A percentile compares a stretch with the other conserved stretches of the same genome.
phyloP scores from a whole-genome alignment of 2,113 vertebrate species.

The Apteryx owenii region DNA sequence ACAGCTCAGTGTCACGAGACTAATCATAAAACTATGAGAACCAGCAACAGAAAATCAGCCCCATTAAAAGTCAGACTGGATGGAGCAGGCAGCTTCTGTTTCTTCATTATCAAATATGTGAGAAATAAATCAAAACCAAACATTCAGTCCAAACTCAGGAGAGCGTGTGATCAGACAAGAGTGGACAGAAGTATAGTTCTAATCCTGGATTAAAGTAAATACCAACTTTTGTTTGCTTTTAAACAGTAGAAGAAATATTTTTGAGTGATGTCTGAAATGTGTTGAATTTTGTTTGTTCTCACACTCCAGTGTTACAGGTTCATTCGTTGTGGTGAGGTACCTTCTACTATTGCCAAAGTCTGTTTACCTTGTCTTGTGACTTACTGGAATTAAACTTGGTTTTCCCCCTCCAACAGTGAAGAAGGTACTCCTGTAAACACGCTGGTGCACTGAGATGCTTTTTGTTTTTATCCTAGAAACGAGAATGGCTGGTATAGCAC shows the following conservation, averaged over 20 bases:
- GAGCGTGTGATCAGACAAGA: not conserved
- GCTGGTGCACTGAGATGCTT: not conserved
- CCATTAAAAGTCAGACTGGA: not conserved
- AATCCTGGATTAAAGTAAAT: not conserved
- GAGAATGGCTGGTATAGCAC: not conserved
- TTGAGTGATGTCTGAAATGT: not conserved
- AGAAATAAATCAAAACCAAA: not conserved
- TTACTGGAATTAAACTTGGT: not conserved
- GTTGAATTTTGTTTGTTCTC: not conserved
- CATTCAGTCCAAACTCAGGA: not conserved
- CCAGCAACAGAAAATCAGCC: not conserved
- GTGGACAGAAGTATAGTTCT: not conserved
- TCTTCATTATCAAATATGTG: not conserved
- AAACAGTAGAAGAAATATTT: not conserved
- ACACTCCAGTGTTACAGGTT: not conserved
- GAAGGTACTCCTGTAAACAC: not conserved
- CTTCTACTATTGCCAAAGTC: not conserved
- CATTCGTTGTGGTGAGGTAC: not conserved
- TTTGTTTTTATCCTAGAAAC: not conserved
- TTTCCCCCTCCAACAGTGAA: not conserved
- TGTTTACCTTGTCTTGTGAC: not conserved
- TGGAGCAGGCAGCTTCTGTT: not conserved
- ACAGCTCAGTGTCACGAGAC: not conserved
- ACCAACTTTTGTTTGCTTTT: not conserved
- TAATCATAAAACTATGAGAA: not conserved